Base-by-base conservation (phyloP, 2,113 vertebrate species). In the Oryzias javanicus region DNA sequence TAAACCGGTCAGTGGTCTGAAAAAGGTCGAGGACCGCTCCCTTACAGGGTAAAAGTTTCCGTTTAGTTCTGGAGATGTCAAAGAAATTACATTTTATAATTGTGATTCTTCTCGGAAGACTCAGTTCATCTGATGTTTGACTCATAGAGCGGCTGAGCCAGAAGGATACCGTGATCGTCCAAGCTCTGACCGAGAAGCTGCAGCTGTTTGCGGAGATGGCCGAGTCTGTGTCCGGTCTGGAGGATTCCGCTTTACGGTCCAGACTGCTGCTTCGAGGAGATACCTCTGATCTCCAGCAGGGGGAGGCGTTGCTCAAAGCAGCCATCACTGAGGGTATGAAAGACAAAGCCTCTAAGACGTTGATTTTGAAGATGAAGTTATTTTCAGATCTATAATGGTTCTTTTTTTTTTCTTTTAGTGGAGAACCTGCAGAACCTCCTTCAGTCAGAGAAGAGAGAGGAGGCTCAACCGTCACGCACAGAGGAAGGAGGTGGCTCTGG, bases 141-240 rank as follows among this genome's bases (percentile, higher is more conserved):
- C 4, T n/a, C 24, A 6, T 54, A 99, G 97, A 95, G 1, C 93
- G 91, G 5, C 85, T 99, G 69, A 91, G 70, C 40, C 20, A 74
- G 72, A 97, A 94, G 70, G 96, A 99, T 49, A 74, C 91, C 0
- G 86, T 91, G 79, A 94, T 99, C 0, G 6, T 78, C 0, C 93
- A 94, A 67, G 91, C 88, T 27, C 93, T 99, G 0, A 74, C 56
- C 0, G 95, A 98, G 83, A 99, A 99, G 86, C 92, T 95, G 19
- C 94, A 94, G 82, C 92, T 98, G 74, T 98, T 94, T 85, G 83
- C 91, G 1, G 94, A 96, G 40, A 93, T 98, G 90, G 88, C 92
- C 0, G 94, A 94, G 65, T 76, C 92, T 54, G 71, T 92, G 53
- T 78, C 79, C 0, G 91, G 94, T 1, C 77, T 91, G 5, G 94